Conservation (phyloP, 1,140 invertebrate genomes). For the Drosophila seguyi region DNA sequence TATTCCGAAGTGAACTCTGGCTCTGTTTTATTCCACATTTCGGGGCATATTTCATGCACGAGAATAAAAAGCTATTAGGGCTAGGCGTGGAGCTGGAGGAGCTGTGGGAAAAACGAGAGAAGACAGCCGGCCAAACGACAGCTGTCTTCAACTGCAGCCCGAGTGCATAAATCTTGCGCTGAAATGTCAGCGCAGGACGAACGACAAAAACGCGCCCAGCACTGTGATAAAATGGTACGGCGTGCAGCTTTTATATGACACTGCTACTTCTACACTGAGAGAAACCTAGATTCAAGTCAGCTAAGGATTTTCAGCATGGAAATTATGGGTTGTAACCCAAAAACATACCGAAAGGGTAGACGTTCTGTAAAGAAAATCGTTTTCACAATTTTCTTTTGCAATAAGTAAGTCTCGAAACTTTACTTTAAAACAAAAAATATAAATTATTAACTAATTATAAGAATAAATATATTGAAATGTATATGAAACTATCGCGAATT, state of each 20-base stretch:
- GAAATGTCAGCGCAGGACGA: constrained; percentile 67
- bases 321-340: background rate
- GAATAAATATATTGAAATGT: background rate
- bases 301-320: background rate
- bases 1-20: constrained; percentile 40
- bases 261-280: constrained; percentile 12
- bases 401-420: background rate
- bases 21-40: constrained; percentile 71
- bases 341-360: background rate
- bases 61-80: constrained; percentile 79
- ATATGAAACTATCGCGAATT: too few species aligned
- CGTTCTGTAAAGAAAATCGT: background rate
- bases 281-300: background rate
- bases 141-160: constrained; percentile 81
- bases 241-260: constrained; percentile 68
- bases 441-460: accelerated
- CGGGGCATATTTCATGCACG: constrained; percentile 78
- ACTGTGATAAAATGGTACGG: constrained; percentile 76
- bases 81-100: constrained; percentile 12
- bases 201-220: constrained; percentile 53
- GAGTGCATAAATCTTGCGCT: constrained; percentile 81
- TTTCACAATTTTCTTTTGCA: too few species aligned
- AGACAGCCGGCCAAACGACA: constrained; percentile 74
- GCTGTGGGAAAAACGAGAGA: constrained; percentile 31
- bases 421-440: too few species aligned